Evolutionary conservation across 2,113 vertebrate species (phyloP).

Genomic region (Cebus imitator): DNA sequence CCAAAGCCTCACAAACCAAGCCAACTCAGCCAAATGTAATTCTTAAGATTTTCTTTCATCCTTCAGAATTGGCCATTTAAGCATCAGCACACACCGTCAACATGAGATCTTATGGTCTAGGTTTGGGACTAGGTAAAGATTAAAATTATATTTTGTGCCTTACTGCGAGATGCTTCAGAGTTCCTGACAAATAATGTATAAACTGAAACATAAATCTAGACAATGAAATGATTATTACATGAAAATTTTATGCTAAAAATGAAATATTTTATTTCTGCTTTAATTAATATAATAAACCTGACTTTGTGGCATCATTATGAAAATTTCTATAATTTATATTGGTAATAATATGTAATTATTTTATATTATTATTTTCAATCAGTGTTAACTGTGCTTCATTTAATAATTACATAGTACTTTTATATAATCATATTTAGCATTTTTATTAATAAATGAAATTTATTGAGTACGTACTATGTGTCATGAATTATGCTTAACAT

Average conservation of each 20-base stretch:
- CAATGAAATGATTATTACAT: slow-evolving; percentile 6
- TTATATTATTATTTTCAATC: neutral
- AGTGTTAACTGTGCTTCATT: neutral
- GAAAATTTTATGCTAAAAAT: neutral
- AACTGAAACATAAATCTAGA: neutral
- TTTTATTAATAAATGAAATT: neutral
- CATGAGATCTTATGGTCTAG: neutral
- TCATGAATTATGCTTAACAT: neutral
- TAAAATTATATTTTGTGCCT: neutral
- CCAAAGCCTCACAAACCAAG: neutral
- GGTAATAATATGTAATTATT: neutral
- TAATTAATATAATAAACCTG: slow-evolving; percentile 3
- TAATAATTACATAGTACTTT: neutral
- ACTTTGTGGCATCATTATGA: neutral
- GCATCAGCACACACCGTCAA: neutral
- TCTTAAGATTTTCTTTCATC: neutral
- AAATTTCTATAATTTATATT: neutral
- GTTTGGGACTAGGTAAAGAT: neutral
- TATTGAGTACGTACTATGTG: neutral
- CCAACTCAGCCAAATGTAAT: neutral
- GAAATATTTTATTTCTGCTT: neutral
- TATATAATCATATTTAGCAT: neutral
- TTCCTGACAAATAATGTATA: neutral
- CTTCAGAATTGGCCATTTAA: neutral
- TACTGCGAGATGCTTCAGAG: neutral